phyloP scores from a whole-genome alignment of 92 coral and sea anemone species.

The Micromussa lordhowensis region DNA sequence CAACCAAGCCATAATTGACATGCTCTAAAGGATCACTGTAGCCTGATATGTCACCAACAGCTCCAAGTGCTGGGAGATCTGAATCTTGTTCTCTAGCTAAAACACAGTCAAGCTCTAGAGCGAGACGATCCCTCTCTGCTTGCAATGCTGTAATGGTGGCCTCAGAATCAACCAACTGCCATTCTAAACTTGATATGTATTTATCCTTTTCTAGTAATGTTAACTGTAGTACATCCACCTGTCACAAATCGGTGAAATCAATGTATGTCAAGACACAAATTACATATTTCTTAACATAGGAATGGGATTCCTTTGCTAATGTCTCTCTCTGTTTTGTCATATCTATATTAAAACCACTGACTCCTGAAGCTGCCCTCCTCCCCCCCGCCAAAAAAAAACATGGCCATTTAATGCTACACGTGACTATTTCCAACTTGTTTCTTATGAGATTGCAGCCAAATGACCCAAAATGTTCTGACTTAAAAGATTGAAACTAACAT shows the following conservation, averaged over 20 bases:
- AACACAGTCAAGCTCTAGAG: slow-evolving; percentile 88
- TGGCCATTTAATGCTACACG: too few relatives aligned
- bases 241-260: background rate
- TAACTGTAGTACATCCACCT: slow-evolving; percentile 82
- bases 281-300: too few relatives aligned
- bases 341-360: too few relatives aligned
- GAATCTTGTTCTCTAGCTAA: slow-evolving; percentile 76
- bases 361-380: too few relatives aligned
- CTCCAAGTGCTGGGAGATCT: slow-evolving; percentile 71
- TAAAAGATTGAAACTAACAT: too few relatives aligned
- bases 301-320: too few relatives aligned
- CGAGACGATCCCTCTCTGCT: slow-evolving; percentile 90
- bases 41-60: slow-evolving; percentile 53
- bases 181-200: slow-evolving; percentile 86
- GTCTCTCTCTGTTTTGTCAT: too few relatives aligned
- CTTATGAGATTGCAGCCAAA: too few relatives aligned
- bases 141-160: slow-evolving; percentile 90
- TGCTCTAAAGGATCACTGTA: slow-evolving; percentile 51
- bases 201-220: slow-evolving; percentile 88
- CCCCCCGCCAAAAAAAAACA: too few relatives aligned
- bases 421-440: too few relatives aligned
- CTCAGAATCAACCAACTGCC: slow-evolving; percentile 94
- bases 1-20: slow-evolving; percentile 51
- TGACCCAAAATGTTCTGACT: too few relatives aligned
- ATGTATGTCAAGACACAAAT: background rate